phyloP scores from a whole-genome alignment of 2,888 invertebrate genomes.

The Xanthia icteritia region DNA sequence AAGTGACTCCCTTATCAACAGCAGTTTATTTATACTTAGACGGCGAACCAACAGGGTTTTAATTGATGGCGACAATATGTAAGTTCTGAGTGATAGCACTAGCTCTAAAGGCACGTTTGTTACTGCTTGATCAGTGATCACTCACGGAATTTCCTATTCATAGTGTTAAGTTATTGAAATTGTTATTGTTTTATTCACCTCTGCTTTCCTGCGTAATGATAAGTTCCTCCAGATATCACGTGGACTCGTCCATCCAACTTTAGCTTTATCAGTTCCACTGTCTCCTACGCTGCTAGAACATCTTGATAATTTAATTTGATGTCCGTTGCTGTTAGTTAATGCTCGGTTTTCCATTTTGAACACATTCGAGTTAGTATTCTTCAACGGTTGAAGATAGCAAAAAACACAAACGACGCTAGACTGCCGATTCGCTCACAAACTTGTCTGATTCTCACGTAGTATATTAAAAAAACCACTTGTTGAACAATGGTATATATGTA shows the following conservation, averaged over 20 bases:
- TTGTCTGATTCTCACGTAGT: conserved; percentile 72
- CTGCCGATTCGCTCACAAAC: conserved; percentile 66
- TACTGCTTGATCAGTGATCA: conserved; percentile 17
- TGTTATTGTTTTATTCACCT: conserved; percentile 77
- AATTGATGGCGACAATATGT: conserved; percentile 64
- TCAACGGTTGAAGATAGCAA: conserved; percentile 46
- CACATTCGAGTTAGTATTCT: conserved; percentile 70
- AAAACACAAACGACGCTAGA: conserved; percentile 63
- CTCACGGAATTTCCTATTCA: conserved; percentile 39
- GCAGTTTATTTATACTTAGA: conserved; percentile 64
- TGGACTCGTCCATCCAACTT: conserved; percentile 88
- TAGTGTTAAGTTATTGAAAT: conserved; percentile 28
- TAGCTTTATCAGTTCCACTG: conserved; percentile 83
- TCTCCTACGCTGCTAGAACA: conserved; percentile 87
- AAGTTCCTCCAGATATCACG: conserved; percentile 89
- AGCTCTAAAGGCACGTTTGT: conserved; percentile 34
- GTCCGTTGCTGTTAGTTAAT: conserved; percentile 77
- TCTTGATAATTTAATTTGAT: conserved; percentile 83
- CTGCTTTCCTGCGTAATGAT: conserved; percentile 86
- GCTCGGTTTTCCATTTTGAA: conserved; percentile 84
- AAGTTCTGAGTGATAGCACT: conserved; percentile 55
- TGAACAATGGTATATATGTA: conserved; percentile 65
- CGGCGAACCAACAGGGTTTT: conserved; percentile 58
- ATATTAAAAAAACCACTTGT: conserved; percentile 72
- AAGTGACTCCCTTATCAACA: conserved; percentile 66